phyloP scores from a whole-genome alignment of 1,140 invertebrate species.

The Diorhabda elongata region DNA sequence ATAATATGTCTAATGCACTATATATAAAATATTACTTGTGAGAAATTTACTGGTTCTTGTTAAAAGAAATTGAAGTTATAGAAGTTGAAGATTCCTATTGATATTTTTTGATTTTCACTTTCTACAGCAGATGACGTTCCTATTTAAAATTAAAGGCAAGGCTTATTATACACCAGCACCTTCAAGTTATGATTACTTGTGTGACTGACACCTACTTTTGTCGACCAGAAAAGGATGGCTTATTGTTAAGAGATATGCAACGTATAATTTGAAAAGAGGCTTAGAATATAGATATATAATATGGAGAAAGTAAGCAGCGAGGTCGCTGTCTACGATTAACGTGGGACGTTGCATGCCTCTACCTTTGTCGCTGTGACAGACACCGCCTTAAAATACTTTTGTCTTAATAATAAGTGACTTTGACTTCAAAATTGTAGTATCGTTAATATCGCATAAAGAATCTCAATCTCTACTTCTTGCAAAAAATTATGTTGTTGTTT shows the following conservation, averaged over 20 bases:
- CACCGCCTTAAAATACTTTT: slow-evolving; percentile 12
- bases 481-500: too few relatives aligned
- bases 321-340: slow-evolving; percentile 4
- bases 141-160: slow-evolving; percentile 3
- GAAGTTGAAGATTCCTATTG: too few relatives aligned
- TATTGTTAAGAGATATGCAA: slow-evolving; percentile 6
- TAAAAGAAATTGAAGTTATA: too few relatives aligned
- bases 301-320: slow-evolving; percentile 17
- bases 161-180: slow-evolving; percentile 11
- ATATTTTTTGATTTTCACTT: not conserved
- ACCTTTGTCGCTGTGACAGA: not conserved
- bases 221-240: slow-evolving; percentile 10
- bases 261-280: slow-evolving; percentile 16
- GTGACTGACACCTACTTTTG: slow-evolving; percentile 16
- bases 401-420: not conserved
- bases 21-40: too few relatives aligned
- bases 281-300: slow-evolving; percentile 8
- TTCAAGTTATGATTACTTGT: slow-evolving; percentile 13
- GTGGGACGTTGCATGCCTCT: slow-evolving; percentile 11
- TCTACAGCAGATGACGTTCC: not conserved
- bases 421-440: too few relatives aligned
- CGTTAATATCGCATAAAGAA: too few relatives aligned
- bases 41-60: too few relatives aligned
- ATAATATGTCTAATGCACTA: too few relatives aligned
- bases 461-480: too few relatives aligned